Percentiles rank a stretch among this genome's conserved stretches.
Conservation (phyloP, 2,113 vertebrate species). For the Pygoscelis adeliae region DNA sequence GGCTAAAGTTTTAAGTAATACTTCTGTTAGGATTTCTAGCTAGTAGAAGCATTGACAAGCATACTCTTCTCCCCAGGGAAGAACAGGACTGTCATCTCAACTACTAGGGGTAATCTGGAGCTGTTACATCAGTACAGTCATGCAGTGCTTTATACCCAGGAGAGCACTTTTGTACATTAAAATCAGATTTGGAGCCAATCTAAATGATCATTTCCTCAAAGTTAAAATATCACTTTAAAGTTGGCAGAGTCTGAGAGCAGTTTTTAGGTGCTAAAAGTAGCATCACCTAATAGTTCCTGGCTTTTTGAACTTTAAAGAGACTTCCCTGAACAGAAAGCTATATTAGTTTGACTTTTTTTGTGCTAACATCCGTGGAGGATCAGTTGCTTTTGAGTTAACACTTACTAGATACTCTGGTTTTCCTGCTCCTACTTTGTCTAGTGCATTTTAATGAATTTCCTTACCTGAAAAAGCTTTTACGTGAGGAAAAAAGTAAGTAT, state of each 20-base stretch:
- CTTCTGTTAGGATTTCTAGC: not conserved
- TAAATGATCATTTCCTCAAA: slow-evolving; percentile 4
- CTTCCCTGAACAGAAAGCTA: not conserved
- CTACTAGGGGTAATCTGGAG: slow-evolving; percentile 9
- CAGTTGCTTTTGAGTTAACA: not conserved
- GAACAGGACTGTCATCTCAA: not conserved
- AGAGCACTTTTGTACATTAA: slow-evolving; percentile 31
- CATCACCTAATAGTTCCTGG: slow-evolving; percentile 3
- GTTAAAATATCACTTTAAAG: slow-evolving; percentile 25
- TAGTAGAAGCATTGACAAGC: not conserved
- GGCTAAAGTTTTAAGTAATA: not conserved
- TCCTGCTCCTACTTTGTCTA: not conserved
- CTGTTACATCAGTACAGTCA: slow-evolving; percentile 3
- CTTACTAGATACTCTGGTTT: not conserved
- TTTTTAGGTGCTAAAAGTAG: slow-evolving; percentile 41
- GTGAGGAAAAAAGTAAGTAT: not conserved
- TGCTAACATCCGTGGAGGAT: not conserved
- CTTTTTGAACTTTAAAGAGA: not conserved
- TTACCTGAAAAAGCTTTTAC: not conserved
- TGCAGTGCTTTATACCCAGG: not conserved
- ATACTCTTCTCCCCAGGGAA: not conserved
- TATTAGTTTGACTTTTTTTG: not conserved
- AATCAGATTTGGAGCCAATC: slow-evolving; percentile 19
- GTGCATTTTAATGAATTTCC: slow-evolving; percentile 7
- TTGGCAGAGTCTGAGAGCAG: not conserved